phyloP scores from a whole-genome alignment of 1,140 invertebrate genomes.

The Zaprionus nigranus region DNA sequence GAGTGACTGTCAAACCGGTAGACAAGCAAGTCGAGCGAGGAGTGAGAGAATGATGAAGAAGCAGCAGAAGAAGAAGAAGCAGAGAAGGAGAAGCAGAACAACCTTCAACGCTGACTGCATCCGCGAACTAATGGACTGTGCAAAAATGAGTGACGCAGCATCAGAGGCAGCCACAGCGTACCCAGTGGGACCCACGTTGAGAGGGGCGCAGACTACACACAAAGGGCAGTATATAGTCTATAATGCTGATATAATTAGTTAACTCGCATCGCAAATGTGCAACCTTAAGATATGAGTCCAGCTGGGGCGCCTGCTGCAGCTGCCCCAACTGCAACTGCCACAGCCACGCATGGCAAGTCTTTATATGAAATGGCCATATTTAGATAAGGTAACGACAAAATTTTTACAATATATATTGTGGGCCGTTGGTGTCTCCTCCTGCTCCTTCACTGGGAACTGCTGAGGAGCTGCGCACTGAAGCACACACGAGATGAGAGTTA shows the following conservation, averaged over 20 bases:
- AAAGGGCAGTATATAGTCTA: not conserved
- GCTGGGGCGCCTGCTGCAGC: not conserved
- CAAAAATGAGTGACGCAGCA: constrained; percentile 81
- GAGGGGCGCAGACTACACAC: not conserved
- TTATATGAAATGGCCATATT: constrained; percentile 81
- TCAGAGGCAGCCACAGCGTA: constrained; percentile 38
- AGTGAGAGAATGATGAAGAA: not conserved
- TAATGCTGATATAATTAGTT: not conserved
- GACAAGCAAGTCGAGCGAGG: constrained; percentile 22
- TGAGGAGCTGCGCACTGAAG: constrained; percentile 55
- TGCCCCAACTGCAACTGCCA: constrained; percentile 31
- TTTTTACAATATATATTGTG: constrained; percentile 71
- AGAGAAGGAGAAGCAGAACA: constrained; percentile 37
- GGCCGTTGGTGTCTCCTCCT: not conserved
- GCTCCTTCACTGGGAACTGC: constrained; percentile 27
- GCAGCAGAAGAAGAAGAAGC: not conserved
- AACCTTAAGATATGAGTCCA: not conserved
- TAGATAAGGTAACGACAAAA: constrained; percentile 81
- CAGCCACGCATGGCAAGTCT: too few relatives aligned
- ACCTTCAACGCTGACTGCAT: constrained; percentile 75
- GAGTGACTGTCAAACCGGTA: constrained; percentile 79
- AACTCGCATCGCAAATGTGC: not conserved
- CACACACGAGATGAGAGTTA: constrained; percentile 75
- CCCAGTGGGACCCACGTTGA: not conserved
- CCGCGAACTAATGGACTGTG: constrained; percentile 80